Evolutionary conservation across 2,888 invertebrate species (phyloP).

Genomic region (Coelogynopora nodosa): DNA sequence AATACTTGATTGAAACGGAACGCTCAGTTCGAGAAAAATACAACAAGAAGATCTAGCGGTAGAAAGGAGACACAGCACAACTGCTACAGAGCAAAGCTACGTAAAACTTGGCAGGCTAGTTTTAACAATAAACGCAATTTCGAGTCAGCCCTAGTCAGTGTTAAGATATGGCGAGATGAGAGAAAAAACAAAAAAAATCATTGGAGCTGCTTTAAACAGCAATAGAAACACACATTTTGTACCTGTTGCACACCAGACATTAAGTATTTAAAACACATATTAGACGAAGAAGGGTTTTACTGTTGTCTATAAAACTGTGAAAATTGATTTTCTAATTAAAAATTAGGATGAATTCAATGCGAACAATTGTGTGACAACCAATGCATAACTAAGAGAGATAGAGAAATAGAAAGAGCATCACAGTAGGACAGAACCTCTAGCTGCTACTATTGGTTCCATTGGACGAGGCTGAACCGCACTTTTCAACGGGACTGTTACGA

Average conservation of each 20-base stretch:
- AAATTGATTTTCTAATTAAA: no score
- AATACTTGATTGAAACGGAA: no score
- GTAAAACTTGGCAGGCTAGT: background rate
- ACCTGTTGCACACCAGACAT: background rate
- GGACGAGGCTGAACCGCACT: background rate
- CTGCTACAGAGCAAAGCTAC: background rate
- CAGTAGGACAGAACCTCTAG: background rate
- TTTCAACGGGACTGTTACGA: background rate
- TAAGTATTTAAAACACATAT: background rate
- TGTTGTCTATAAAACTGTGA: no score
- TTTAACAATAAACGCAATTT: constrained; percentile 6
- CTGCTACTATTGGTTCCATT: background rate
- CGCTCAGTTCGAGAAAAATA: no score
- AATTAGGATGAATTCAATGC: no score
- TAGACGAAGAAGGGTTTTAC: no score
- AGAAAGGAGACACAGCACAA: background rate
- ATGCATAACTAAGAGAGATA: background rate
- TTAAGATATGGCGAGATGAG: background rate
- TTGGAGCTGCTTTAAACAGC: background rate
- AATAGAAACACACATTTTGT: background rate
- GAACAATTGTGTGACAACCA: background rate
- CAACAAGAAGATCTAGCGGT: background rate
- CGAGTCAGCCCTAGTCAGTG: background rate
- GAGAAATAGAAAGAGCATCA: background rate
- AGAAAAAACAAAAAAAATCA: background rate